Evolutionary conservation across 2,888 invertebrate genomes (phyloP).

Genomic region (Amblyjoppa fuscipennis): DNA sequence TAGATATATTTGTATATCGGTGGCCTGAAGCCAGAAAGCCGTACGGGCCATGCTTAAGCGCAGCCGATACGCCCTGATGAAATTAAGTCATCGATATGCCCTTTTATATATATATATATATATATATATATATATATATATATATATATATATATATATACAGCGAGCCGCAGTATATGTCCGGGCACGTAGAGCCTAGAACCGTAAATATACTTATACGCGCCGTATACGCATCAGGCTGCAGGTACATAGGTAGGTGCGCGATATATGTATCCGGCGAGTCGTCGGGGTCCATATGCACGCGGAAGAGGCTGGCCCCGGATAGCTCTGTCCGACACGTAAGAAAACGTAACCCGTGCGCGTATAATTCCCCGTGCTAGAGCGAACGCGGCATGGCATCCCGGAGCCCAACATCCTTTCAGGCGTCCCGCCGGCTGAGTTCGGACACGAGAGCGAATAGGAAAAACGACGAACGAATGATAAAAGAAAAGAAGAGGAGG

Average conservation of each 20-base stretch:
- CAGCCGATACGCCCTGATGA: background rate
- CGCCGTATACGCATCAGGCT: slow-evolving; percentile 56
- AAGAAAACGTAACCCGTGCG: slow-evolving; percentile 55
- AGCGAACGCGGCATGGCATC: slow-evolving; percentile 26
- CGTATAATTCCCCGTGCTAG: slow-evolving; percentile 61
- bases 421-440: slow-evolving; percentile 66
- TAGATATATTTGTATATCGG: too few species aligned
- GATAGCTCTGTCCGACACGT: slow-evolving; percentile 49
- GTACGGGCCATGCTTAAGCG: background rate
- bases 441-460: slow-evolving; percentile 5
- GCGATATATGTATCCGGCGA: slow-evolving; percentile 51
- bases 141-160: slow-evolving; percentile 12
- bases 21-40: background rate
- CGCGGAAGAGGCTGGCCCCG: slow-evolving; percentile 61
- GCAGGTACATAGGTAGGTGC: slow-evolving; percentile 52
- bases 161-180: background rate
- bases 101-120: slow-evolving; percentile 22
- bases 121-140: slow-evolving; percentile 8
- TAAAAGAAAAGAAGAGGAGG: slow-evolving; percentile 25
- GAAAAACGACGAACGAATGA: slow-evolving; percentile 37
- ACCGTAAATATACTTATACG: slow-evolving; percentile 51
- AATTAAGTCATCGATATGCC: background rate
- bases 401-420: slow-evolving; percentile 60
- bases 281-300: slow-evolving; percentile 68
- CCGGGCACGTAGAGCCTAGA: background rate